Conservation (phyloP, 2,797 vertebrate genomes). For the Mustela erminea region DNA sequence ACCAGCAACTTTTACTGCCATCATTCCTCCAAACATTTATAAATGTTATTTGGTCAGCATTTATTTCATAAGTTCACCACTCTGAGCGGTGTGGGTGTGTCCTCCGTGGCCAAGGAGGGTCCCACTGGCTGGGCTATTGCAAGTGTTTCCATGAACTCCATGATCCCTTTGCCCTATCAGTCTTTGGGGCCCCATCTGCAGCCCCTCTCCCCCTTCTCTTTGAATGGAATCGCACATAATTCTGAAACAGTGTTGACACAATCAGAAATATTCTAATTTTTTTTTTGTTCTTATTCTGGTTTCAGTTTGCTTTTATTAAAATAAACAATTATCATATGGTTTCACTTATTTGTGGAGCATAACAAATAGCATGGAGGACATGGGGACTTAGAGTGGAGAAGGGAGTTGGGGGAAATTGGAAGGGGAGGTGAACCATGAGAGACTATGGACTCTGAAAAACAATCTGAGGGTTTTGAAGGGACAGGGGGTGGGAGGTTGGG, state of each 20-base stretch:
- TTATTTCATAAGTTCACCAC: slow-evolving; percentile 73
- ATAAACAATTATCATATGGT: no score
- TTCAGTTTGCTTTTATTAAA: slow-evolving; percentile 44
- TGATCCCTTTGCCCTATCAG: background rate
- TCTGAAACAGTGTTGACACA: background rate
- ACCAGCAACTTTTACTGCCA: slow-evolving; percentile 14
- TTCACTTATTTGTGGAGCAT: no score
- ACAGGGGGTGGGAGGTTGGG: no score
- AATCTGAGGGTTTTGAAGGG: no score
- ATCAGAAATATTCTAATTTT: background rate
- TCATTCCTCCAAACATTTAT: background rate
- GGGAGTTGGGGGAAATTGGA: no score
- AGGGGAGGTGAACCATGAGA: no score
- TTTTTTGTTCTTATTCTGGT: background rate
- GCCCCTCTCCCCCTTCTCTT: background rate
- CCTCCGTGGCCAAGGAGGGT: slow-evolving; percentile 59
- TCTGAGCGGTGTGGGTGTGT: slow-evolving; percentile 59
- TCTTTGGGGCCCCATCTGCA: background rate
- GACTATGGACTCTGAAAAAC: no score
- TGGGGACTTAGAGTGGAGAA: no score
- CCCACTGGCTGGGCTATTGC: slow-evolving; percentile 32
- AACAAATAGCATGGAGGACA: no score
- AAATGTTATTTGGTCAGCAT: background rate
- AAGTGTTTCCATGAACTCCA: slow-evolving; percentile 2
- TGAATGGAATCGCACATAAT: slow-evolving; percentile 60